Conservation (phyloP, 2,888 invertebrate genomes). For the Geotrupes spiniger region DNA sequence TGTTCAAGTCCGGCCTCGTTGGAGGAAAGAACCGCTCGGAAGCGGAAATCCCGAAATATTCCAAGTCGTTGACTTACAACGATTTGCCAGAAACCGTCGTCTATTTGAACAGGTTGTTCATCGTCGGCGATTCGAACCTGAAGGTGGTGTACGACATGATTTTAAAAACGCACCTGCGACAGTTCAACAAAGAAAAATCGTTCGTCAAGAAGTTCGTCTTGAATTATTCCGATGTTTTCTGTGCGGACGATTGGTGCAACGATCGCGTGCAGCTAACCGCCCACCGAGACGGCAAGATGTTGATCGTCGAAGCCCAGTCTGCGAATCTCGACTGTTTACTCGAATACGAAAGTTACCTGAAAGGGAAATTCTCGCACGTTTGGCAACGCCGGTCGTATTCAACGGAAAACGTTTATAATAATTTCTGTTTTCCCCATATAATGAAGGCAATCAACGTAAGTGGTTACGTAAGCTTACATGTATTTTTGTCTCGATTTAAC, state of each 20-base stretch:
- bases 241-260: background rate
- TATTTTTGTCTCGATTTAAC: slow-evolving; percentile 1
- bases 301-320: slow-evolving; percentile 7
- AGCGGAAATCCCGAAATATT: slow-evolving; percentile 8
- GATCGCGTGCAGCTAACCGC: background rate
- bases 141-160: slow-evolving; percentile 21
- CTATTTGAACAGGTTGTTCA: slow-evolving; percentile 22
- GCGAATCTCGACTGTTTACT: slow-evolving; percentile 10
- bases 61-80: slow-evolving; percentile 21
- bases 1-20: slow-evolving; percentile 29
- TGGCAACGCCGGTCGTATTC: no score
- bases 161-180: slow-evolving; percentile 25
- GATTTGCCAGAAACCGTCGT: slow-evolving; percentile 19
- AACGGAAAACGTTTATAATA: slow-evolving; percentile 13
- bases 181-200: slow-evolving; percentile 22
- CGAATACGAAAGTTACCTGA: slow-evolving; percentile 17
- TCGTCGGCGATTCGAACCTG: slow-evolving; percentile 16
- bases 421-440: slow-evolving; percentile 21
- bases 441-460: slow-evolving; percentile 30
- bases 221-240: background rate
- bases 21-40: slow-evolving; percentile 13
- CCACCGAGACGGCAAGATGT: background rate
- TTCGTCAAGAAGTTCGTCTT: slow-evolving; percentile 20
- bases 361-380: background rate
- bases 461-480: slow-evolving; percentile 6